Evolutionary conservation across 2,888 invertebrate genomes (phyloP), one percentile per base, ranked within the genome.

Genomic region (Silvanus unidentatus): DNA sequence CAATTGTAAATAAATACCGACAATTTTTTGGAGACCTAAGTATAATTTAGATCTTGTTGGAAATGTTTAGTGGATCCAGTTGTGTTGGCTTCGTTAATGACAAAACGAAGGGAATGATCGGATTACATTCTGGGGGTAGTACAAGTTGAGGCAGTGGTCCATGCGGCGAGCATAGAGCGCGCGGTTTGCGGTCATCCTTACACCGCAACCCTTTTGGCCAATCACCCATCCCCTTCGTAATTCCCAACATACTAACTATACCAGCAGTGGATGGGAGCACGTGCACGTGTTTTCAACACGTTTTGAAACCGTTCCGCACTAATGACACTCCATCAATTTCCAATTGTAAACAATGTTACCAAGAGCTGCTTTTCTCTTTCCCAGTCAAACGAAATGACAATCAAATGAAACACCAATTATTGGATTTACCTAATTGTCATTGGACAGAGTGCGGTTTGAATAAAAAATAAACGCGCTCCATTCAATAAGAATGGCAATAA

Each of bases 41-140:
- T n/a, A n/a, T n/a, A n/a, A n/a, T n/a, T n/a, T 35, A 27, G 44
- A 44, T 44, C 32, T 44, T 28, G 40, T 13, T 14, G 8, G 28
- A 8, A 10, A 28, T n/a, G n/a, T n/a, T n/a, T n/a, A n/a, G n/a
- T n/a, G n/a, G n/a, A n/a, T n/a, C 43, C 42, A 49, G 44, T 49
- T 40, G 45, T 49, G n/a, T 38, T 41, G 44, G 49, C 49, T 49
- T 47, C 41, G 44, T 36, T 53, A 49, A 54, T 49, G 54, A 54
- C 52, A 51, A 51, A 51, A 54, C 47, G 50, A 51, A 53, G 46
- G 45, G 48, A 41, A 51, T 48, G 50, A 49, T 53, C 48, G 44
- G 54, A 48, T 51, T 50, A 49, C 48, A 50, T 42, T 28, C 48
- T 39, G 39, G 52, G 50, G 52, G 50, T 49, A 44, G 52, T 47